Base-by-base conservation (phyloP, 2,797 vertebrate genomes). In the Sebastolobus alascanus region DNA sequence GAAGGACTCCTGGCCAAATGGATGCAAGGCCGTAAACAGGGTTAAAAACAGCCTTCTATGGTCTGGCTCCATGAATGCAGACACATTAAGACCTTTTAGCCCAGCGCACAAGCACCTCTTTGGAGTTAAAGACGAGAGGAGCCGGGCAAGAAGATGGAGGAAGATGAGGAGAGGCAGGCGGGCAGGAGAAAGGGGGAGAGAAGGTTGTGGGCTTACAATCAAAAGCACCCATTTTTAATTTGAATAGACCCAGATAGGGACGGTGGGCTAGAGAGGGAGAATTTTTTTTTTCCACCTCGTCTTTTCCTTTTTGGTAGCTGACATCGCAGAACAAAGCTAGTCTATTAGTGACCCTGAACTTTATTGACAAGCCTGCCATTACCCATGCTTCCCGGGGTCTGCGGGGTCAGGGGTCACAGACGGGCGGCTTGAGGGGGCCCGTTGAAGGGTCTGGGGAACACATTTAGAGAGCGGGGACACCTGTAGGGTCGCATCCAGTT, bases 21-120 rank as follows among this genome's bases (percentile, higher is more conserved):
- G 97, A 98, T 97, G 96, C 97, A 93, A 92, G 95, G 96, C 97
- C 96, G 95, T 97, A 97, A 97, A 97, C 97, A 97, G 96, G 97
- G 96, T 96, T 97, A 97, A 97, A 97, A 97, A 97, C 96, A 96
- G 96, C 96, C 96, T 90, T 90, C 92, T 90, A 85, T 91, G 92
- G 90, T 92, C 90, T 88, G 90, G 84, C 75, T 97, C 95, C 93
- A 94, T 97, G 96, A 97, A 97, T 97, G 95, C 95, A 96, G 95
- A 96, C 96, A 90, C 97, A 97, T 97, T 97, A 97, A 97, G 96
- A 97, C 96, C 96, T 96, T 95, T 94, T 97, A 97, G 97, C 96
- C 97, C 94, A 77, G 86, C 74, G 73, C 91, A 94, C 95, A 96
- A 97, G 96, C 95, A 97, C 93, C 92, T 93, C 93, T 97, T 96